Evolutionary conservation across 2,888 invertebrate genomes (phyloP).

Genomic region (Plagodis pulveraria): DNA sequence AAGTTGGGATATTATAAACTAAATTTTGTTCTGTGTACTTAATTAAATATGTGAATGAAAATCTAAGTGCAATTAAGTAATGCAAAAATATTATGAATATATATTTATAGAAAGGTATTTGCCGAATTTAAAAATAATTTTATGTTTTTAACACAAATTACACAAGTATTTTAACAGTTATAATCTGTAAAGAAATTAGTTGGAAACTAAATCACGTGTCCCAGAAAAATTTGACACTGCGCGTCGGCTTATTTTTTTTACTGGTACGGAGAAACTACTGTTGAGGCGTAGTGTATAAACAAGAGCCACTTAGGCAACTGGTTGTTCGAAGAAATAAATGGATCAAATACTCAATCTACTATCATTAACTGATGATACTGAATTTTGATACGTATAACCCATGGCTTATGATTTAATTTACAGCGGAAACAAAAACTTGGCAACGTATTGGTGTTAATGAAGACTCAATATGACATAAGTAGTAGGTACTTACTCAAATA

Average conservation of each 20-base stretch:
- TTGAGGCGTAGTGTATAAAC: conserved; percentile 14
- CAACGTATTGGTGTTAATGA: conserved; percentile 41
- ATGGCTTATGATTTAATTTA: conserved; percentile 32
- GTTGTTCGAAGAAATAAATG: conserved; percentile 30
- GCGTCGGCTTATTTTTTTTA: conserved; percentile 1
- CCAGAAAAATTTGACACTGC: background rate
- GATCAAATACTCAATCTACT: conserved; percentile 28
- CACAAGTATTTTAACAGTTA: too few species aligned
- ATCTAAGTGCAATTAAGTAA: too few species aligned
- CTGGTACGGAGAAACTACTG: background rate
- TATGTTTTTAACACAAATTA: too few species aligned
- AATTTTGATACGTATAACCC: conserved; percentile 29
- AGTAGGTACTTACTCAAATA: conserved; percentile 25
- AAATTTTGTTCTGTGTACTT: too few species aligned
- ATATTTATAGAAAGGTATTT: too few species aligned
- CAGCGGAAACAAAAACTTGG: conserved; percentile 33
- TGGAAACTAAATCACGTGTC: background rate
- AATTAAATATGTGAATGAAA: too few species aligned
- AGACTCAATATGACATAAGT: conserved; percentile 38
- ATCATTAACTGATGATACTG: conserved; percentile 18
- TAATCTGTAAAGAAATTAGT: too few species aligned
- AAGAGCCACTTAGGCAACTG: conserved; percentile 26
- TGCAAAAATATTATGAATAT: too few species aligned
- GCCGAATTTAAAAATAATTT: too few species aligned
- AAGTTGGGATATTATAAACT: too few species aligned